Conservation (phyloP, 2,888 invertebrate species). For the Cynaeus angustus region DNA sequence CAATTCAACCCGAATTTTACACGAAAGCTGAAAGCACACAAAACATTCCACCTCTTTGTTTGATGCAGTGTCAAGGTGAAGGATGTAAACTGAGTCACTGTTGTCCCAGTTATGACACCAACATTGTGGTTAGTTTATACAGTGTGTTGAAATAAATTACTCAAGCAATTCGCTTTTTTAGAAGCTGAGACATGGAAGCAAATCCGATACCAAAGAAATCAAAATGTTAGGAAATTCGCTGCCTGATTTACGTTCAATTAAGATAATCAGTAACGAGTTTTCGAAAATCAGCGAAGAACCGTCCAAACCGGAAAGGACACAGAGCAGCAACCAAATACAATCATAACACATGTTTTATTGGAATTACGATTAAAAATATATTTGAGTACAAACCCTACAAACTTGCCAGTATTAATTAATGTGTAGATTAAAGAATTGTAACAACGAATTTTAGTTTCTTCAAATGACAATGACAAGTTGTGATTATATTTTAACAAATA, state of each 20-base stretch:
- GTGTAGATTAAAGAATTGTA: no score
- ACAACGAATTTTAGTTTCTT: no score
- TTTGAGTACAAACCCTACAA: no score
- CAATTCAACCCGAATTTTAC: conserved; percentile 90
- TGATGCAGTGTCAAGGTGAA: conserved; percentile 70
- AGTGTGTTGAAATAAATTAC: no score
- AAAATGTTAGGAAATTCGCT: conserved; percentile 34
- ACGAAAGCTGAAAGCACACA: conserved; percentile 60
- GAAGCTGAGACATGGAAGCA: conserved; percentile 36
- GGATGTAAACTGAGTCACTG: conserved; percentile 70
- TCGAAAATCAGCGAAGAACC: conserved; percentile 35
- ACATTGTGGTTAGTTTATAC: conserved; percentile 25
- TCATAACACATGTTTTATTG: conserved; percentile 9
- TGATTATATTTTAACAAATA: no score
- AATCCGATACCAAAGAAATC: conserved; percentile 30
- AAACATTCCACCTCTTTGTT: conserved; percentile 65
- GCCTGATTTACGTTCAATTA: conserved; percentile 44
- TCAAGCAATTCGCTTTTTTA: conserved; percentile 1
- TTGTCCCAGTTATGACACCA: conserved; percentile 64
- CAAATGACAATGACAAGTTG: no score
- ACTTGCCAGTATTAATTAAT: no score
- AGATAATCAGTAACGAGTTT: conserved; percentile 42
- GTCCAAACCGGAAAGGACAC: conserved; percentile 14
- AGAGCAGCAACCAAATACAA: conserved; percentile 21
- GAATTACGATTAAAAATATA: background rate